These are phyloP conservation scores for Diuraphis noxia DNA, from an alignment of 1,140 invertebrate genomes.

Conservation along the genomic window DNA sequence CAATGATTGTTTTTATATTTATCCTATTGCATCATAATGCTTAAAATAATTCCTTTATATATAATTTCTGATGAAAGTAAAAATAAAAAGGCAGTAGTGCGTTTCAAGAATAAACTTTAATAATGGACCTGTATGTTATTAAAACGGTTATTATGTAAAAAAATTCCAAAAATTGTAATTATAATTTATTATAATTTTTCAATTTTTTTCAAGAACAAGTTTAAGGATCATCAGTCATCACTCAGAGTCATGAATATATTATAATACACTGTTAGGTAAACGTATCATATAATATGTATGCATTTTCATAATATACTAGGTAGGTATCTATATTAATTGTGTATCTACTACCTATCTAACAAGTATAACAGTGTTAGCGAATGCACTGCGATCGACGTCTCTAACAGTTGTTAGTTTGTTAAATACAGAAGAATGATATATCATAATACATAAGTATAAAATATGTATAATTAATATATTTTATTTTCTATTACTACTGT, in stretches of 20 bases:
- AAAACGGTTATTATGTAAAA: neutral
- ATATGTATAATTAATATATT: no score
- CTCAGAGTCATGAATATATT: neutral
- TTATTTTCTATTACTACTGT: neutral
- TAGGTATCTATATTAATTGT: no score
- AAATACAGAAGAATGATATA: neutral
- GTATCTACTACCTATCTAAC: no score
- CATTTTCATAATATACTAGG: no score
- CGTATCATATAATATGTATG: neutral
- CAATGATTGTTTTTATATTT: neutral
- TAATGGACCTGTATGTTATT: no score
- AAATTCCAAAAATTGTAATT: neutral
- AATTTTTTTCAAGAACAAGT: neutral
- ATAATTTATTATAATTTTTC: neutral
- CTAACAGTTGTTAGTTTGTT: neutral
- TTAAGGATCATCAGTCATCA: no score
- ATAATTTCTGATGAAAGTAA: neutral
- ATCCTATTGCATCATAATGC: neutral
- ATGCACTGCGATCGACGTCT: neutral
- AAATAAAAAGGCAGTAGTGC: no score
- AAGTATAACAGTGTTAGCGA: neutral
- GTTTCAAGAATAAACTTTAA: no score
- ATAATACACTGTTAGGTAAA: neutral
- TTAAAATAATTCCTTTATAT: neutral
- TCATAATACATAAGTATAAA: no score